These are phyloP conservation scores for Sinelater perroti DNA, from an alignment of 2,888 invertebrate species.

Conservation along the genomic window DNA sequence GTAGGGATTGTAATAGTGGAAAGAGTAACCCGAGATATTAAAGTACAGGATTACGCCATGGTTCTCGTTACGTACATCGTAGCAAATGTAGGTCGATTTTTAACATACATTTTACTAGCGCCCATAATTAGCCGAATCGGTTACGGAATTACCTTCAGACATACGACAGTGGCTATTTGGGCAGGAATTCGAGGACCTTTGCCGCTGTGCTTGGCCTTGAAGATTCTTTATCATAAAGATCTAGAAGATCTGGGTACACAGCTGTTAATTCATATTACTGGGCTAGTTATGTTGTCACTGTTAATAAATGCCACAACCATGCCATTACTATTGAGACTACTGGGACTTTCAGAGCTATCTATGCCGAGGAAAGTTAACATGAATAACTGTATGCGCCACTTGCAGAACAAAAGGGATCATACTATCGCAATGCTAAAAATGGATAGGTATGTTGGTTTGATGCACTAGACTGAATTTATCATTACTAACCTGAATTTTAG, in stretches of 20 bases:
- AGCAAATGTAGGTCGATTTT: not conserved
- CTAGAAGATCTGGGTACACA: not conserved
- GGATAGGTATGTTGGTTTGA: slow-evolving; percentile 59
- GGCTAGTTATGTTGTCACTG: slow-evolving; percentile 23
- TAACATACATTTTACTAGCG: slow-evolving; percentile 17
- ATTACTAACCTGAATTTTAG: too few species aligned
- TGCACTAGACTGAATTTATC: not conserved
- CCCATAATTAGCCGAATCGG: slow-evolving; percentile 31
- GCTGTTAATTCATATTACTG: slow-evolving; percentile 22
- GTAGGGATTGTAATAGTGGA: slow-evolving; percentile 10
- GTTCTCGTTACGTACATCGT: slow-evolving; percentile 24
- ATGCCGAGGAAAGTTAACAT: slow-evolving; percentile 66
- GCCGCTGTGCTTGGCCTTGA: slow-evolving; percentile 26
- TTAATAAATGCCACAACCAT: slow-evolving; percentile 28
- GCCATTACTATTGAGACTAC: slow-evolving; percentile 17
- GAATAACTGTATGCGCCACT: slow-evolving; percentile 65
- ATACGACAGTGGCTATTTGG: slow-evolving; percentile 28
- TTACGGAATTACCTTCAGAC: slow-evolving; percentile 26
- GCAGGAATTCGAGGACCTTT: slow-evolving; percentile 21
- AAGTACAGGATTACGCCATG: slow-evolving; percentile 5
- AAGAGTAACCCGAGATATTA: not conserved
- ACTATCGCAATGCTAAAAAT: slow-evolving; percentile 68
- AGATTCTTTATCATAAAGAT: not conserved
- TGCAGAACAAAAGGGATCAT: slow-evolving; percentile 62
- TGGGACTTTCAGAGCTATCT: slow-evolving; percentile 48